Percentiles rank a stretch among this genome's conserved stretches.
Conservation (phyloP, 2,888 invertebrate genomes). For the Melanchra persicariae region DNA sequence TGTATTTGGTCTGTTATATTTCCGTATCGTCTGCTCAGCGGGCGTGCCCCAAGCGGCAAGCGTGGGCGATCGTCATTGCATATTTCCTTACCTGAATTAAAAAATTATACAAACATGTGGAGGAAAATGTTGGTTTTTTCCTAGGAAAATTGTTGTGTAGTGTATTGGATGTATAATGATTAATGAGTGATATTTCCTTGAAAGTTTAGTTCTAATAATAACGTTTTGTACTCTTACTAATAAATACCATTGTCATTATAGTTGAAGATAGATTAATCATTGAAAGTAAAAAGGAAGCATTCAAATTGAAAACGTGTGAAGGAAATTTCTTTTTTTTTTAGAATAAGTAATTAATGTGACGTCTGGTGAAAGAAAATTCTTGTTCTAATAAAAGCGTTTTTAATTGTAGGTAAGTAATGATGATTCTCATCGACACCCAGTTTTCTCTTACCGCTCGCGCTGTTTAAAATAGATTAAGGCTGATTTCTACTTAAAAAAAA, state of each 20-base stretch:
- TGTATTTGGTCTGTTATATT: slow-evolving; percentile 69
- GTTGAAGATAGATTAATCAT: not conserved
- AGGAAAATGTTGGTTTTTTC: not conserved
- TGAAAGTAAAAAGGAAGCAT: too few relatives aligned
- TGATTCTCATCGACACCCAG: too few relatives aligned
- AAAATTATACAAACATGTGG: not conserved
- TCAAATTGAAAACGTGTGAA: too few relatives aligned
- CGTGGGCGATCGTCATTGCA: not conserved
- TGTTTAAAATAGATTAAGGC: too few relatives aligned
- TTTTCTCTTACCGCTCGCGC: too few relatives aligned
- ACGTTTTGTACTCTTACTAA: not conserved
- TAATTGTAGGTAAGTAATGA: too few relatives aligned
- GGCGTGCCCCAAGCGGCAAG: slow-evolving; percentile 21
- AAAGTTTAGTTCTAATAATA: not conserved
- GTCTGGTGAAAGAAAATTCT: too few relatives aligned
- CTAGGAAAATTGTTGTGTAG: not conserved
- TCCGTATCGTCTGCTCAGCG: slow-evolving; percentile 60
- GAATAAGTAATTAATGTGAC: too few relatives aligned
- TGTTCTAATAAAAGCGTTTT: too few relatives aligned
- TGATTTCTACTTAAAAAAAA: too few relatives aligned
- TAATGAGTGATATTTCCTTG: not conserved
- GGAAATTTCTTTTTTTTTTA: too few relatives aligned
- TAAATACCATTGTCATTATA: not conserved
- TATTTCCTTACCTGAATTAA: not conserved
- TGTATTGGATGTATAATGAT: not conserved